Evolutionary conservation across 2,888 invertebrate genomes (phyloP), one percentile per base, ranked within the genome.

Genomic region (Aleiodes alternator): DNA sequence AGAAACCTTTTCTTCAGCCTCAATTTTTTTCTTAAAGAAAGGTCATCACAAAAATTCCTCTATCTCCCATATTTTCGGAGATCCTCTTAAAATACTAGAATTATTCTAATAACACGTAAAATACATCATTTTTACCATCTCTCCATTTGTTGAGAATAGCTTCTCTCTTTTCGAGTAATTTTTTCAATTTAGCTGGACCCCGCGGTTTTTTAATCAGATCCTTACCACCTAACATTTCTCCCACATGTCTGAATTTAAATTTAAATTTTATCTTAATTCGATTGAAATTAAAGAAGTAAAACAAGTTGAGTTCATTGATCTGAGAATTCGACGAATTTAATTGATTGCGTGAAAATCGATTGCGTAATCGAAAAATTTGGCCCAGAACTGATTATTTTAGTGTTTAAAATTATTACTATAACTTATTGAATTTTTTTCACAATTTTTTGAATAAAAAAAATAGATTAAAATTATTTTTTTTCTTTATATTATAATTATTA

Each of bases 141-240:
- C 90, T 90, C 92, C 92, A 92, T 81, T 90, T 90, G 80, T 85
- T 86, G 71, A 92, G 89, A 78, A 92, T 88, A 77, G 90, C 87
- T 75, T 90, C 90, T 80, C 90, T 90, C 83, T 88, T 91, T 82
- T 91, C 90, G 84, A 89, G 89, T 82, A 86, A 79, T 68, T 90
- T 90, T 82, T 89, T 89, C 78, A 90, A 84, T 83, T 89, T 90
- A 76, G 91, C 89, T 61, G 90, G 88, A 81, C 89, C 89, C 79
- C 88, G 90, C 75, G 89, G 89, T 83, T 91, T 87, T 77, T 89
- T 84, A 59, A 82, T 73, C 75, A 77, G 78, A 76, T 79, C 73
- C 56, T 69, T 64, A n/a, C 76, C 78, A 72, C 78, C 75, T 77
- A 80, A 80, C 83, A 83, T 83, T 77, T 76, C 79, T 78, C 70